Percentiles rank a stretch among this genome's conserved stretches.
These are phyloP conservation scores for Drosophila gaucha DNA, from an alignment of 2,888 invertebrate genomes.

Conservation along the genomic window DNA sequence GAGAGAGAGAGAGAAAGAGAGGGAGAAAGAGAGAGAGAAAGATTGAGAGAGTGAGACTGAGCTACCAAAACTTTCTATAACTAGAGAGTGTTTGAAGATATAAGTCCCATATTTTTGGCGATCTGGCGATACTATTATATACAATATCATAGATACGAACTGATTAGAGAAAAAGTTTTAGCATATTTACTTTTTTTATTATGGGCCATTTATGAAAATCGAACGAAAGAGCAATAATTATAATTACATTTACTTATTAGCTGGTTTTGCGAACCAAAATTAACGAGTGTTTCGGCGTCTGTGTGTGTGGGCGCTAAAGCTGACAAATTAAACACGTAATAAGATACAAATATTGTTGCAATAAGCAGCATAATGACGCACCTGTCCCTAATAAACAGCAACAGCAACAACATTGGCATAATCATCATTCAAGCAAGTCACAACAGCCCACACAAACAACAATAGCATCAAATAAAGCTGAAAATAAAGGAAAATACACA, in stretches of 20 bases:
- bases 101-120: too few relatives aligned
- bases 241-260: conserved; percentile 23
- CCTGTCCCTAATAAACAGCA: conserved; percentile 45
- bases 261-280: conserved; percentile 7
- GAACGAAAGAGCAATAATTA: conserved; percentile 10
- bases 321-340: conserved; percentile 6
- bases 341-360: conserved; percentile 11
- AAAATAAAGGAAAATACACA: conserved; percentile 21
- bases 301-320: conserved; percentile 17
- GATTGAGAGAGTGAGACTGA: too few relatives aligned
- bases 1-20: too few relatives aligned
- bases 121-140: too few relatives aligned
- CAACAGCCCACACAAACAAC: conserved; percentile 6
- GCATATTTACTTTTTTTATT: too few relatives aligned
- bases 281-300: background rate
- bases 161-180: too few relatives aligned
- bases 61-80: too few relatives aligned
- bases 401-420: conserved; percentile 13
- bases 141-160: too few relatives aligned
- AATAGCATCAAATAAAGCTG: conserved; percentile 18
- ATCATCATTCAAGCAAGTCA: conserved; percentile 32
- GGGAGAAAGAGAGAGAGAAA: too few relatives aligned
- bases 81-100: too few relatives aligned
- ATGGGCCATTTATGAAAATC: background rate
- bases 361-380: conserved; percentile 45